Evolutionary conservation across 1,140 invertebrate genomes (phyloP).

Genomic region (Drosophila murphyi): DNA sequence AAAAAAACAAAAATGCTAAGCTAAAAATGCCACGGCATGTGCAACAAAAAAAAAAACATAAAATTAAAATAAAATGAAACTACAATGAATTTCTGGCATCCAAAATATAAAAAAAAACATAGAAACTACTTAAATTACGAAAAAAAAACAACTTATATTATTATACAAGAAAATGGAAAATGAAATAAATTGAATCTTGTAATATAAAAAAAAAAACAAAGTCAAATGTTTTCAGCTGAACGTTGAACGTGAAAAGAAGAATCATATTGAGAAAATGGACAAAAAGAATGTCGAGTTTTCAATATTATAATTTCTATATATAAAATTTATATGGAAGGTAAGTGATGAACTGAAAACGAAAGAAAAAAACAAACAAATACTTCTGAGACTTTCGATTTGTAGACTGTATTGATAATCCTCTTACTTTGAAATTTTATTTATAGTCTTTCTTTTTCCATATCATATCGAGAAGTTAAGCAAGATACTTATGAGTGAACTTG

Average conservation of each 20-base stretch:
- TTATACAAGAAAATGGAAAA: conserved; percentile 83
- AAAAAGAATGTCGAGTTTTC: not conserved
- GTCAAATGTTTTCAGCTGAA: too few relatives aligned
- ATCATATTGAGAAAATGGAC: too few relatives aligned
- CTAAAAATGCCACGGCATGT: conserved; percentile 58
- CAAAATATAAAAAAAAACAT: conserved; percentile 69
- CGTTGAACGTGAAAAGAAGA: too few relatives aligned
- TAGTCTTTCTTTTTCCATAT: too few relatives aligned
- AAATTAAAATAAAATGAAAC: conserved; percentile 51
- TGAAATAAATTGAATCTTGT: conserved; percentile 84
- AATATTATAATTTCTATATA: too few relatives aligned
- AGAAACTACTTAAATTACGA: conserved; percentile 76
- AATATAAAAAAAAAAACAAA: conserved; percentile 65
- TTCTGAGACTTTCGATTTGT: too few relatives aligned
- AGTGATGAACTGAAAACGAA: not conserved
- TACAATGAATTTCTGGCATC: conserved; percentile 76
- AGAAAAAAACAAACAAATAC: not conserved
- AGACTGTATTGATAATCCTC: too few relatives aligned
- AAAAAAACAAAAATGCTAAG: conserved; percentile 47
- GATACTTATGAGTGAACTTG: not conserved
- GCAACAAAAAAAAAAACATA: conserved; percentile 68
- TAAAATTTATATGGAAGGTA: not conserved
- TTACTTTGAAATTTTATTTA: not conserved
- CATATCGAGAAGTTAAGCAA: too few relatives aligned
- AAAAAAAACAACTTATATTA: conserved; percentile 70